Evolutionary conservation across 2,113 vertebrate species (phyloP).

Genomic region (Solea solea): DNA sequence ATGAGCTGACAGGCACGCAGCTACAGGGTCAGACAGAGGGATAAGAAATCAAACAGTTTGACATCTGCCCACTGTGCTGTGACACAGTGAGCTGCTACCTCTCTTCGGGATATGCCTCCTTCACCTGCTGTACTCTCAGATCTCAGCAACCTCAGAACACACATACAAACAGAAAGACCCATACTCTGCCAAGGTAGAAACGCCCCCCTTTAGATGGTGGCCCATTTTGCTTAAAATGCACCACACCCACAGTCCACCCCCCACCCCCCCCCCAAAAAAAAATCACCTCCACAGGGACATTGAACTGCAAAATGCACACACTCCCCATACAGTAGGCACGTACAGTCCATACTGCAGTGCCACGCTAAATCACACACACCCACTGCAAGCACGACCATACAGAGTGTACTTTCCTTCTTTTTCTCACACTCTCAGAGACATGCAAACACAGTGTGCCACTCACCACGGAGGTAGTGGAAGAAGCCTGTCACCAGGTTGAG

Average conservation of each 20-base stretch:
- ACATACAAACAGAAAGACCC: slow-evolving; percentile 23
- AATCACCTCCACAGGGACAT: slow-evolving; percentile 26
- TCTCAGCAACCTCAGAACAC: slow-evolving; percentile 32
- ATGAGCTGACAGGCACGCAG: slow-evolving; percentile 26
- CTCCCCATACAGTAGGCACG: slow-evolving; percentile 27
- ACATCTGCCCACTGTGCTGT: slow-evolving; percentile 51
- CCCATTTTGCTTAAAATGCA: slow-evolving; percentile 23
- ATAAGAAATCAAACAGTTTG: slow-evolving; percentile 58
- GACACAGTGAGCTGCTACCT: slow-evolving; percentile 41
- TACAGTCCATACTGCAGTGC: slow-evolving; percentile 52
- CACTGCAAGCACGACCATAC: background rate
- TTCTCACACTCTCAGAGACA: slow-evolving; percentile 26
- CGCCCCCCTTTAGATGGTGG: slow-evolving; percentile 24
- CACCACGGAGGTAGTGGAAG: slow-evolving; percentile 83
- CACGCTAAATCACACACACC: slow-evolving; percentile 22
- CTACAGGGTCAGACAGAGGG: slow-evolving; percentile 45
- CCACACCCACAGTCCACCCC: slow-evolving; percentile 1
- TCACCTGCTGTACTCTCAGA: slow-evolving; percentile 56
- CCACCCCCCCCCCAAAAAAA: no score
- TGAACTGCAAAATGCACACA: slow-evolving; percentile 39
- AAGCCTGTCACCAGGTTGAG: slow-evolving; percentile 83
- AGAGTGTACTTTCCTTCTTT: slow-evolving; percentile 2
- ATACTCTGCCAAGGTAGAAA: slow-evolving; percentile 46
- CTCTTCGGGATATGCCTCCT: slow-evolving; percentile 31
- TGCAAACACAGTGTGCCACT: slow-evolving; percentile 70